A percentile compares a stretch with the other conserved stretches of the same genome.
Conservation (phyloP, 2,113 vertebrate species). For the Panthera leo region DNA sequence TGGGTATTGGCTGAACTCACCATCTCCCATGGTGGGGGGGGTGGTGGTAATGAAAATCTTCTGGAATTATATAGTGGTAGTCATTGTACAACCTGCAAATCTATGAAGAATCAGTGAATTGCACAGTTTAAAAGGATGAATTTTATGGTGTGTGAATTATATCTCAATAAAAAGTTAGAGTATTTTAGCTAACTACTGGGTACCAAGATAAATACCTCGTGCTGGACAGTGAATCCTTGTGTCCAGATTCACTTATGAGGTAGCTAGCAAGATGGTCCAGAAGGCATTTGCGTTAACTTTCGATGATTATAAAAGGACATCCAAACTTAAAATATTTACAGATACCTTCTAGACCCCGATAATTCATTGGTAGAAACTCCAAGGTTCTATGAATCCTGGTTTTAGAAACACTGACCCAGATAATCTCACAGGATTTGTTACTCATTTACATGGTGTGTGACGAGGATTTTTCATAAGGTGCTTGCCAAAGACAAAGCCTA, state of each 20-base stretch:
- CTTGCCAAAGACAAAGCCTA: conserved; percentile 31
- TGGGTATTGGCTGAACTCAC: not conserved
- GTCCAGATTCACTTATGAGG: not conserved
- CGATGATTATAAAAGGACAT: not conserved
- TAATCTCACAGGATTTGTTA: not conserved
- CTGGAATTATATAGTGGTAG: not conserved
- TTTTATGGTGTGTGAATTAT: not conserved
- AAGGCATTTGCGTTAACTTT: not conserved
- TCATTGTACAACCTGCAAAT: not conserved
- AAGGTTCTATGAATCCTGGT: not conserved
- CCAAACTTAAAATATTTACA: not conserved
- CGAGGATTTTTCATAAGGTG: not conserved
- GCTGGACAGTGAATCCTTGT: not conserved
- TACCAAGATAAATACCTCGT: not conserved
- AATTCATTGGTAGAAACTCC: not conserved
- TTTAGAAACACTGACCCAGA: not conserved
- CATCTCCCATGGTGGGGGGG: not conserved
- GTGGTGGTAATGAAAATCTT: not conserved
- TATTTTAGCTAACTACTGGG: conserved; percentile 8
- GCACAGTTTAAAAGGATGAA: not conserved
- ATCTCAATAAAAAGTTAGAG: conserved; percentile 5
- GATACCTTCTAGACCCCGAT: not conserved
- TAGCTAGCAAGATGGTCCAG: not conserved
- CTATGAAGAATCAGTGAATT: not conserved
- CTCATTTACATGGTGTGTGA: not conserved